phyloP scores from a whole-genome alignment of 2,113 vertebrate genomes.

The Columba livia region DNA sequence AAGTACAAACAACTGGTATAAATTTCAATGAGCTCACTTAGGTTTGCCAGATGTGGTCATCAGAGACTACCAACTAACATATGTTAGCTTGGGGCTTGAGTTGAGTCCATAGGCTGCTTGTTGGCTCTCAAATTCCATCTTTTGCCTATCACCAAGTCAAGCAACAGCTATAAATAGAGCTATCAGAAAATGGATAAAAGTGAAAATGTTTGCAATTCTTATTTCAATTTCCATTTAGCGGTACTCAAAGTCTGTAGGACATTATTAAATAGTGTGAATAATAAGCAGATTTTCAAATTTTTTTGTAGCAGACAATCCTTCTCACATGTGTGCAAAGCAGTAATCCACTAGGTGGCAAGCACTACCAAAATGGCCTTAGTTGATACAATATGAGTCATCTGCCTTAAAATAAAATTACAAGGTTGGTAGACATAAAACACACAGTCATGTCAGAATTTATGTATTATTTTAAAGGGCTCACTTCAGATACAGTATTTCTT shows the following conservation, averaged over 20 bases:
- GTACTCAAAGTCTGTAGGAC: neutral
- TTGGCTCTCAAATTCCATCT: neutral
- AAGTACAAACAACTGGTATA: neutral
- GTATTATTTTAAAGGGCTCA: neutral
- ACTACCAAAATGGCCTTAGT: neutral
- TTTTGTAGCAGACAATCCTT: neutral
- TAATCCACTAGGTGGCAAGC: constrained; percentile 74
- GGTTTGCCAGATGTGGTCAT: neutral
- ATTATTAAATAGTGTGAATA: neutral
- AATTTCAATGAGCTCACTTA: neutral
- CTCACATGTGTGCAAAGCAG: neutral
- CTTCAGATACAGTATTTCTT: neutral
- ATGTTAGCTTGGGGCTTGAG: neutral
- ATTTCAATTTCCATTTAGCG: neutral
- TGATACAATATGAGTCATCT: neutral
- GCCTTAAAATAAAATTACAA: neutral
- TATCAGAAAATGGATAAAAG: neutral
- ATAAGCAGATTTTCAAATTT: neutral
- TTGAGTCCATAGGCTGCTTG: neutral
- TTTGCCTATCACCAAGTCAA: neutral
- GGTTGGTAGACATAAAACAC: neutral
- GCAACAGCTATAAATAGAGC: neutral
- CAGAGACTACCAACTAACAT: neutral
- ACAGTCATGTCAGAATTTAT: neutral
- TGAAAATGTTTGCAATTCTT: neutral